A percentile compares a stretch with the other conserved stretches of the same genome.
Conservation (phyloP, 2,888 invertebrate species). For the Archips crataeganus region DNA sequence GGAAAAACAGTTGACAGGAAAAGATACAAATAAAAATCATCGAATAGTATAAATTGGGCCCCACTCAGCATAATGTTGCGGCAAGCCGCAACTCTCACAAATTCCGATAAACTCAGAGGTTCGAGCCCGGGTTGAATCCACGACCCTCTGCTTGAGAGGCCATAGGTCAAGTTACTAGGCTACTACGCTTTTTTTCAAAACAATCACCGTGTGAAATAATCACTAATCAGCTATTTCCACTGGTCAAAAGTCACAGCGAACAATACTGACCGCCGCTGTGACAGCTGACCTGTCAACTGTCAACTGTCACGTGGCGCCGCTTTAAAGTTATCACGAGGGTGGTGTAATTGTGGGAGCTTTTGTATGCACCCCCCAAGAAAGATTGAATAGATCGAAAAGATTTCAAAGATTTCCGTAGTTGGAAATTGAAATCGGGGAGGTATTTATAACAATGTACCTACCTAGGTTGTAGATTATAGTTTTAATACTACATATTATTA, state of each 20-base stretch:
- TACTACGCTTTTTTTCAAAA: not conserved
- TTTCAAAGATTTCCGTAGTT: not conserved
- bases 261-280: slow-evolving; percentile 64
- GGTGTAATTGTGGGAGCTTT: slow-evolving; percentile 60
- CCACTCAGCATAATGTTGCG: no score
- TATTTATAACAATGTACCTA: not conserved
- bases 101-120: no score
- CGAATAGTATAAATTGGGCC: no score
- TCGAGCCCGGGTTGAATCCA: no score
- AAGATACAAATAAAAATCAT: no score
- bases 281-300: slow-evolving; percentile 68
- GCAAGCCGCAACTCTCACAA: no score
- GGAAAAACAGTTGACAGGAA: no score
- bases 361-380: slow-evolving; percentile 40
- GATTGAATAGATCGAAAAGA: slow-evolving; percentile 43
- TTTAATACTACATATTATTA: no score
- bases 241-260: slow-evolving; percentile 64
- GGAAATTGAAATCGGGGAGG: not conserved
- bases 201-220: slow-evolving; percentile 27
- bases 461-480: no score
- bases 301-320: slow-evolving; percentile 66
- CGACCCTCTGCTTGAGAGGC: no score
- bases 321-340: slow-evolving; percentile 71
- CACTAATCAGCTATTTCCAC: slow-evolving; percentile 45
- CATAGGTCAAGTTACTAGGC: no score